A percentile compares a stretch with the other conserved stretches of the same genome.
These are phyloP conservation scores for Drosophila pallidifrons DNA, from an alignment of 1,140 invertebrate genomes.

Conservation along the genomic window DNA sequence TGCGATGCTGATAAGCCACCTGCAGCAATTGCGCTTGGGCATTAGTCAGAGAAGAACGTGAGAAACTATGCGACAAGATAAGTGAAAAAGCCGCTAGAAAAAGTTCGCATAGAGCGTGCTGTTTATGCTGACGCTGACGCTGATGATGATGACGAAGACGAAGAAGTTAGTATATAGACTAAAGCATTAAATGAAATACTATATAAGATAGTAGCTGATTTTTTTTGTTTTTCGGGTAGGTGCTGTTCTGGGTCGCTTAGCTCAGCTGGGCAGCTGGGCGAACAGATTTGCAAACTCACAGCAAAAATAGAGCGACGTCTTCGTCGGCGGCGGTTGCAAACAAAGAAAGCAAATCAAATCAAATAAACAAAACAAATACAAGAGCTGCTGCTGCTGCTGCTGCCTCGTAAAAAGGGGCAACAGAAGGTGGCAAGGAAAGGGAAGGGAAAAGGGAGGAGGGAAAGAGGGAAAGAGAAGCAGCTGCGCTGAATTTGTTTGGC, in stretches of 20 bases:
- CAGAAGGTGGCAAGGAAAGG: not conserved
- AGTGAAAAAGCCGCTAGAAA: constrained; percentile 27
- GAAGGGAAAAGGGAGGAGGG: not conserved
- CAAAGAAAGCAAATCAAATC: constrained; percentile 73
- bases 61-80: constrained; percentile 67
- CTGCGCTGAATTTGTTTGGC: constrained; percentile 68
- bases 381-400: constrained; percentile 22
- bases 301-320: constrained; percentile 49
- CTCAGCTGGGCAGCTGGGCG: constrained; percentile 62
- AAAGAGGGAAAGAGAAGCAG: constrained; percentile 23
- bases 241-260: constrained; percentile 9
- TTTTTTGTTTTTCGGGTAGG: not conserved
- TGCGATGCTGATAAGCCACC: constrained; percentile 61
- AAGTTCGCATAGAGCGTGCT: constrained; percentile 49
- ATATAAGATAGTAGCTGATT: not conserved
- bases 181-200: constrained; percentile 5
- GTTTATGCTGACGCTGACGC: constrained; percentile 26
- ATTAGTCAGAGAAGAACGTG: constrained; percentile 76
- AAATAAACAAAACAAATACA: constrained; percentile 81
- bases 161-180: constrained; percentile 1
- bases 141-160: not conserved
- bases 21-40: constrained; percentile 40
- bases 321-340: constrained; percentile 56
- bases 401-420: constrained; percentile 44
- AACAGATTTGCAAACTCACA: constrained; percentile 53